These are phyloP conservation scores for Aphelenchoides avenae DNA, from an alignment of 1,140 invertebrate species.

Conservation along the genomic window DNA sequence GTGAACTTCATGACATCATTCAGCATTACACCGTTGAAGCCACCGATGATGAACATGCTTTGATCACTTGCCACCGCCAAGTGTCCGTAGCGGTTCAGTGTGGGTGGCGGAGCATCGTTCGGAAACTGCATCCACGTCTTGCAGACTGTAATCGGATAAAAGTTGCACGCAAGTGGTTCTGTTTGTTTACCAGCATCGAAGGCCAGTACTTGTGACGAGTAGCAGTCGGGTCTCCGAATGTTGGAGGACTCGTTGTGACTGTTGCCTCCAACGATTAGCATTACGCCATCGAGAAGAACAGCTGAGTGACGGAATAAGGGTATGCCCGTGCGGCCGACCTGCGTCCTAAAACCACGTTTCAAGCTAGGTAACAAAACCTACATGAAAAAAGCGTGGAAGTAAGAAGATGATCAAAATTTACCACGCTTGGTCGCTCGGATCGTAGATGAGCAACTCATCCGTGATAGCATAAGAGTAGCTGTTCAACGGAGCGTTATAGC, in stretches of 20 bases:
- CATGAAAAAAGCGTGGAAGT: neutral
- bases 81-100: conserved; percentile 51
- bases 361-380: neutral
- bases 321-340: conserved; percentile 39
- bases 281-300: conserved; percentile 54
- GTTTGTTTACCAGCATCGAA: conserved; percentile 48
- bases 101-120: conserved; percentile 27
- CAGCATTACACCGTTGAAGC: conserved; percentile 53
- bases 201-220: conserved; percentile 37
- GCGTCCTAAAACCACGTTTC: conserved; percentile 21
- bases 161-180: too few relatives aligned
- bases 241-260: conserved; percentile 51
- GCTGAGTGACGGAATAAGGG: conserved; percentile 50
- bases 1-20: conserved; percentile 52
- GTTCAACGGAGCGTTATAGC: conserved; percentile 46
- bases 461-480: conserved; percentile 48
- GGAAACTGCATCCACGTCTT: conserved; percentile 47
- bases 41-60: conserved; percentile 48
- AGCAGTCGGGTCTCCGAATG: conserved; percentile 46
- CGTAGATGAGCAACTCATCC: conserved; percentile 43
- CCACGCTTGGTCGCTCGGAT: conserved; percentile 28
- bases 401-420: neutral
- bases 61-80: conserved; percentile 27
- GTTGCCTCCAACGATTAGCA: conserved; percentile 55
- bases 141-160: conserved; percentile 54